Evolutionary conservation across 2,113 vertebrate genomes (phyloP), one percentile per base, ranked within the genome.

Genomic region (Tinamus guttatus): DNA sequence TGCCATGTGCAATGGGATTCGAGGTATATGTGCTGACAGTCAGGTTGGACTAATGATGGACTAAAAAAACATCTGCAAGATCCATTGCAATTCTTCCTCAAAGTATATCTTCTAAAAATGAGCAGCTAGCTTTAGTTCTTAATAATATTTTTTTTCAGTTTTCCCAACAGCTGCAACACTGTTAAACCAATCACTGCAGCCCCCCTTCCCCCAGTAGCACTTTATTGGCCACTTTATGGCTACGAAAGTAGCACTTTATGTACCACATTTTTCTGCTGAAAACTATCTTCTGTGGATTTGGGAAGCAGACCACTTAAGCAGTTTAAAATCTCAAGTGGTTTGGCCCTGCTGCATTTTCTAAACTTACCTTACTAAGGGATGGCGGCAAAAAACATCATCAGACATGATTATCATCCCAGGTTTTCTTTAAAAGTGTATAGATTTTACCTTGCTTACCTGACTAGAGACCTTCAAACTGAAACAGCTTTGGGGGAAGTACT

Each of bases 41-140:
- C 41, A 34, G 27, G 58, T 34, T 25, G 84, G 83, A 15, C 3
- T 63, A 49, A 69, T 0, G 4, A 19, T 5, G 77, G 14, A 13
- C 34, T 64, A 82, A 87, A 82, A 41, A 71, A 89, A 69, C 1
- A 40, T 62, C 22, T 51, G 9, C 67, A 60, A 70, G 14, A 65
- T 18, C 7, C 15, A 21, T 32, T 60, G 20, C 51, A 81, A 75
- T 41, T 30, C 7, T 22, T 71, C 4, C 13, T 78, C 32, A 59
- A 58, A 45, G 13, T 54, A 52, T 2, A 3, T 47, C 5, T 60
- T 9, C 28, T 19, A 9, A 41, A 52, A 81, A 25, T 7, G 25
- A 2, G 0, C 6, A 63, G 22, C 4, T 30, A 58, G 2, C 2
- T 54, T 75, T 41, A 58, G 16, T 1, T 3, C 2, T 65, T 64